Base-by-base conservation (phyloP, 1,140 invertebrate species). In the Drosophila micromelanica region DNA sequence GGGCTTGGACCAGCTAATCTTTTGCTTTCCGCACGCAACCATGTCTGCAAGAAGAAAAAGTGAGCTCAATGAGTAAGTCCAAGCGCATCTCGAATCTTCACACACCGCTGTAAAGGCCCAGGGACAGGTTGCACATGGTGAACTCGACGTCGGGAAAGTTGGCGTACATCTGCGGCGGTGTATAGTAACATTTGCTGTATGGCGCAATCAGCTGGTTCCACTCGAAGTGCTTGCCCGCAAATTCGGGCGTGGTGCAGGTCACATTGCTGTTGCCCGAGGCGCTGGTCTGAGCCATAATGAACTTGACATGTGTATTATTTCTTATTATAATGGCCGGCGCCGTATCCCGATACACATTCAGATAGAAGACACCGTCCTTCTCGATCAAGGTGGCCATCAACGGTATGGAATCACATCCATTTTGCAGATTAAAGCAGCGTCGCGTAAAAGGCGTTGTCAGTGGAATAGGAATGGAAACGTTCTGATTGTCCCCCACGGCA, bases 1-100 rank as follows among this genome's bases (percentile, higher is more conserved):
- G 0, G 92, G 90, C 42, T 87, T 86, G 2, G 93, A 94, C 93
- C 93, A 94, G 42, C 86, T 73, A 32, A 93, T 91, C 27, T 81
- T 77, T 11, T 71, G 59, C n/a, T 76, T 89, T 12, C 20, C 54
- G 17, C 64, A 65, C 0, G 15, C 42, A 0, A n/a, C 27, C 32
- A 70, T 9, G 6, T 54, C 67, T 76, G n/a, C 11, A 77, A 63
- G 13, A 5, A 7, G 7, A 43, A n/a, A 30, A 5, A n/a, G 13
- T n/a, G 2, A 11, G 27, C 2, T 5, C 1, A 27, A 6, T 27
- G 27, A 27, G 5, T 27, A 6, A 27, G 27, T 0, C 27, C 27
- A 6, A 13, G 17, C n/a, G 3, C 7, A 35, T 8, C 17, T 42
- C 7, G 49, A 9, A 40, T 7, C 23, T 12, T 8, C 17, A 42